Evolutionary conservation across 35 echinoderm and acorn worm genomes (phyloP).

Genomic region (Ophiothrix spiculata): DNA sequence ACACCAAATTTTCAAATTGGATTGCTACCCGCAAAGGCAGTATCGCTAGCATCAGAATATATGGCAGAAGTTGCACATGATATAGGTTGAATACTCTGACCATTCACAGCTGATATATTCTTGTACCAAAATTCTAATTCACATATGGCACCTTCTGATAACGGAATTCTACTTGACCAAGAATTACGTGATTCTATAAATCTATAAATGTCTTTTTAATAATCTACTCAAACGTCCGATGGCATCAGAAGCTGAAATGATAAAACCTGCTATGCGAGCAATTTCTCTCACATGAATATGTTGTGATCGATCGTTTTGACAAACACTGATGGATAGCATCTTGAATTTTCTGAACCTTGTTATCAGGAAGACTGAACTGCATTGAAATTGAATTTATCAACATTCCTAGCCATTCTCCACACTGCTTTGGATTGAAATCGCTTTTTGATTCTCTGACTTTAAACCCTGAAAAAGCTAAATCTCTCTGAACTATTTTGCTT

Average conservation of each 20-base stretch:
- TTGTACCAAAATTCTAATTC: conserved; percentile 22
- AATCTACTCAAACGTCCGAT: conserved; percentile 10
- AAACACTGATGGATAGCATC: conserved; percentile 2
- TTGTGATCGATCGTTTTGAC: neutral
- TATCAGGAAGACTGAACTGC: conserved; percentile 27
- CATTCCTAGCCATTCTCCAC: neutral
- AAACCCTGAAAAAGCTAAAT: neutral
- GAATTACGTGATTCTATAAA: conserved; percentile 17
- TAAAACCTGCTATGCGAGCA: conserved; percentile 18
- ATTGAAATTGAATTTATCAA: conserved; percentile 19
- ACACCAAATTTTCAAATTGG: too few relatives aligned
- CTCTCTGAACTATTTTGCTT: neutral
- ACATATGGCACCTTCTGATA: neutral
- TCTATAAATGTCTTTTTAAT: conserved; percentile 17
- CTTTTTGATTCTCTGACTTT: too few relatives aligned
- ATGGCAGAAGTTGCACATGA: conserved; percentile 2
- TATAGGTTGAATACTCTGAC: neutral
- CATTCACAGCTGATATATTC: neutral
- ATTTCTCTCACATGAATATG: conserved; percentile 1
- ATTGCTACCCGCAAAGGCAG: too few relatives aligned
- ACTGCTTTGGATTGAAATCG: too few relatives aligned
- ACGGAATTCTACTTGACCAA: conserved; percentile 8
- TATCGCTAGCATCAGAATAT: conserved; percentile 36
- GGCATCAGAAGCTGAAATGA: conserved; percentile 10
- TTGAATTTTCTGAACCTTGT: neutral